These are phyloP conservation scores for Tetanocera ferruginea DNA, from an alignment of 2,888 invertebrate genomes.

Conservation along the genomic window DNA sequence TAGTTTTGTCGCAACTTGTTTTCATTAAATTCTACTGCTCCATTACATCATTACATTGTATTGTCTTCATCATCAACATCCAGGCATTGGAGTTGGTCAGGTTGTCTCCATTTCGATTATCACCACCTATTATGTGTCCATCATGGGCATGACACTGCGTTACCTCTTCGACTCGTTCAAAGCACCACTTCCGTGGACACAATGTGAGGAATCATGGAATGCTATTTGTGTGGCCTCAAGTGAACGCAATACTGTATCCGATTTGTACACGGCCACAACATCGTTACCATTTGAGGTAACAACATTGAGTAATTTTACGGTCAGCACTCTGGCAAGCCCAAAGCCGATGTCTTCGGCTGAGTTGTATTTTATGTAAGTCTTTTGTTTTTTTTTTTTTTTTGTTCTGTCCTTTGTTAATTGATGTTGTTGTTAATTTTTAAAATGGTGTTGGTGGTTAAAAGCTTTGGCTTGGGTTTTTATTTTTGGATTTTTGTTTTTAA, in stretches of 20 bases:
- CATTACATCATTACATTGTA: neutral
- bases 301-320: slow-evolving; percentile 8
- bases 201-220: slow-evolving; percentile 73
- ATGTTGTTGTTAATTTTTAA: neutral
- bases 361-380: slow-evolving; percentile 70
- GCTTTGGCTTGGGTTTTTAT: neutral
- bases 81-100: slow-evolving; percentile 75
- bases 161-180: slow-evolving; percentile 77
- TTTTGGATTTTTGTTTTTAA: no score
- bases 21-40: neutral
- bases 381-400: slow-evolving; percentile 20
- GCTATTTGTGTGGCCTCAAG: slow-evolving; percentile 68
- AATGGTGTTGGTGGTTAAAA: slow-evolving; percentile 8
- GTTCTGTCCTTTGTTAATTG: neutral
- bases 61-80: neutral
- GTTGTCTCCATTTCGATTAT: slow-evolving; percentile 73
- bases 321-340: slow-evolving; percentile 18
- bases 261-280: slow-evolving; percentile 19
- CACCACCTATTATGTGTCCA: slow-evolving; percentile 77
- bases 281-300: neutral
- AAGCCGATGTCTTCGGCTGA: slow-evolving; percentile 66
- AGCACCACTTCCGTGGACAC: slow-evolving; percentile 75
- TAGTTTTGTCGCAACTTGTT: slow-evolving; percentile 8
- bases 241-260: slow-evolving; percentile 51
- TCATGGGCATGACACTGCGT: slow-evolving; percentile 77